Conservation (phyloP, 2,797 vertebrate species). For the Enteromius viviparus region DNA sequence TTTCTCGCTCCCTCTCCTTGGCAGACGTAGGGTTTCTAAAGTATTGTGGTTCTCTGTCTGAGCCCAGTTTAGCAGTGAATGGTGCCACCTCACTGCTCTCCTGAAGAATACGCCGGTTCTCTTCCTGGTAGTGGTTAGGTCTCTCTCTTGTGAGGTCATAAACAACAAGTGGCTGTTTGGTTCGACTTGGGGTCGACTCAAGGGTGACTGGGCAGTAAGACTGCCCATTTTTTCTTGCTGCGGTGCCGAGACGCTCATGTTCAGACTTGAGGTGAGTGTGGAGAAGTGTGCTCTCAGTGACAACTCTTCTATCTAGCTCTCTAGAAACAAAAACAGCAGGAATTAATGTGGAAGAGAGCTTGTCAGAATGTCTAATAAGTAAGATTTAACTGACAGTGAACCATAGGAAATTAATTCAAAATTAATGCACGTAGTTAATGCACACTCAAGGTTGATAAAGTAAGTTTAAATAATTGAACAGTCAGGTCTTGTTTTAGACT, state of each 20-base stretch:
- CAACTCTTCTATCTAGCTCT: conserved; percentile 83
- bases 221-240: conserved; percentile 64
- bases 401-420: neutral
- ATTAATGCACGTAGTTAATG: conserved; percentile 9
- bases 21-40: conserved; percentile 75
- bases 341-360: conserved; percentile 11
- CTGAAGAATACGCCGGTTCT: conserved; percentile 92
- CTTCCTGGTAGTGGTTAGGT: conserved; percentile 82
- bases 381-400: conserved; percentile 5
- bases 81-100: conserved; percentile 96
- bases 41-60: conserved; percentile 81
- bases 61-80: conserved; percentile 89
- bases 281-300: conserved; percentile 82
- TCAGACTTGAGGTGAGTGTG: conserved; percentile 84
- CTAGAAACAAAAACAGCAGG: conserved; percentile 64
- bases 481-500: conserved; percentile 9
- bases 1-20: conserved; percentile 55
- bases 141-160: conserved; percentile 52
- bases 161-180: conserved; percentile 84
- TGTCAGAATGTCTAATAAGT: conserved; percentile 11
- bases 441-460: neutral
- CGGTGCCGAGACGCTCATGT: conserved; percentile 71
- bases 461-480: neutral
- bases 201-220: conserved; percentile 73
- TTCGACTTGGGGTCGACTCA: conserved; percentile 59